Conservation (phyloP, 1,140 invertebrate genomes). For the Plectus sambesii region DNA sequence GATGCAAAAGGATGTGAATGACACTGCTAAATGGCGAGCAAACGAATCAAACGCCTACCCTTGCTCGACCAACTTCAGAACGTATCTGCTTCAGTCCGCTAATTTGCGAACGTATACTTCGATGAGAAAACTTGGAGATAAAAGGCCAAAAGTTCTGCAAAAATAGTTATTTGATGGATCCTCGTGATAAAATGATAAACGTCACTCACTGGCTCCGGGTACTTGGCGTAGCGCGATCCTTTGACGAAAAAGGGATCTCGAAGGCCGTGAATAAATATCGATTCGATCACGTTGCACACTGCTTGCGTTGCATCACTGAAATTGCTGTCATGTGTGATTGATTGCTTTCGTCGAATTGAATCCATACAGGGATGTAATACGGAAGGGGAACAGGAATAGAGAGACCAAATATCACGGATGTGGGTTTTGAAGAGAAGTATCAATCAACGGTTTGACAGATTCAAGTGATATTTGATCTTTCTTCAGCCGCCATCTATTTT, state of each 20-base stretch:
- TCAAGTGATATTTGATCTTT: too few relatives aligned
- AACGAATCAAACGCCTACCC: conserved; percentile 22
- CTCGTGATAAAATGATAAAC: conserved; percentile 11
- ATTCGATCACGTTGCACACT: conserved; percentile 33
- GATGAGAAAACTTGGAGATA: conserved; percentile 43
- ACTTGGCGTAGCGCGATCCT: conserved; percentile 37
- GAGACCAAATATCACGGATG: too few relatives aligned
- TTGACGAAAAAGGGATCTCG: conserved; percentile 43
- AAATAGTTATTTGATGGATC: neutral
- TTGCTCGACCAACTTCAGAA: conserved; percentile 36
- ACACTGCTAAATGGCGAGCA: neutral
- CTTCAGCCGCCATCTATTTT: too few relatives aligned
- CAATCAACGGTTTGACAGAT: too few relatives aligned
- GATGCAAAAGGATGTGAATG: too few relatives aligned
- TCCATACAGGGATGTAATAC: too few relatives aligned
- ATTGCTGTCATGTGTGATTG: too few relatives aligned
- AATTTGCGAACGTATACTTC: conserved; percentile 36
- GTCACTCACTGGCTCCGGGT: conserved; percentile 38
- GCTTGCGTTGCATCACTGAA: conserved; percentile 31
- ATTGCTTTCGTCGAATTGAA: too few relatives aligned
- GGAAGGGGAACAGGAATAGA: too few relatives aligned
- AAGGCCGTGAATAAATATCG: conserved; percentile 42
- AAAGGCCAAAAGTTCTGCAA: conserved; percentile 45
- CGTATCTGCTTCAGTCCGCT: conserved; percentile 35
- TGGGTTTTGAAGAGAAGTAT: too few relatives aligned